These are phyloP conservation scores for Arrhamphus sclerolepis DNA, from an alignment of 2,797 vertebrate species.

Conservation along the genomic window DNA sequence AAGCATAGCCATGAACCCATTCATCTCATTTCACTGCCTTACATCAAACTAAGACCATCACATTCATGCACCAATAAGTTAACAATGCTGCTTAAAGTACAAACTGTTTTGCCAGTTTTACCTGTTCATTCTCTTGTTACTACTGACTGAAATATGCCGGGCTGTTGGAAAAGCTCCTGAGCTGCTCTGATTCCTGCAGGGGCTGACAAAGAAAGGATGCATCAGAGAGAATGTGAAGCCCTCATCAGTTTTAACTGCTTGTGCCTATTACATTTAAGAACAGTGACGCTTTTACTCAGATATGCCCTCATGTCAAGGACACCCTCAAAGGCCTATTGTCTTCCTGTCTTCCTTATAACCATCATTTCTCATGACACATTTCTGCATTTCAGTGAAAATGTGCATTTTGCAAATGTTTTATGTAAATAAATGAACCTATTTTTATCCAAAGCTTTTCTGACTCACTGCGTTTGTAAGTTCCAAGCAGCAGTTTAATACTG, in stretches of 20 bases:
- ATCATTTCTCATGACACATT: constrained; percentile 41
- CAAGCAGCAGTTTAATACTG: no score
- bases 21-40: constrained; percentile 65
- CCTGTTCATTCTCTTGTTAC: constrained; percentile 20
- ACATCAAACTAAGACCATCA: constrained; percentile 55
- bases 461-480: background rate
- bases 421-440: constrained; percentile 80
- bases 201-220: constrained; percentile 20
- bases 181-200: constrained; percentile 45
- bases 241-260: constrained; percentile 52
- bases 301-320: constrained; percentile 16
- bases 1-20: constrained; percentile 18
- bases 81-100: constrained; percentile 38
- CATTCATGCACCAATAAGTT: constrained; percentile 22
- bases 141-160: constrained; percentile 5
- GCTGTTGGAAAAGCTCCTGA: constrained; percentile 26
- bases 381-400: constrained; percentile 46
- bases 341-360: constrained; percentile 44
- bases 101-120: constrained; percentile 36
- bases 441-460: constrained; percentile 54
- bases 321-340: constrained; percentile 43
- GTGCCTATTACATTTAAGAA: constrained; percentile 71
- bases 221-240: constrained; percentile 34
- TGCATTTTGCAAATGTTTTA: constrained; percentile 73
- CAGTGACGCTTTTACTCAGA: constrained; percentile 30